A percentile compares a stretch with the other conserved stretches of the same genome.
These are phyloP conservation scores for Hesperophylax magnus DNA, from an alignment of 1,140 invertebrate species.

Conservation along the genomic window DNA sequence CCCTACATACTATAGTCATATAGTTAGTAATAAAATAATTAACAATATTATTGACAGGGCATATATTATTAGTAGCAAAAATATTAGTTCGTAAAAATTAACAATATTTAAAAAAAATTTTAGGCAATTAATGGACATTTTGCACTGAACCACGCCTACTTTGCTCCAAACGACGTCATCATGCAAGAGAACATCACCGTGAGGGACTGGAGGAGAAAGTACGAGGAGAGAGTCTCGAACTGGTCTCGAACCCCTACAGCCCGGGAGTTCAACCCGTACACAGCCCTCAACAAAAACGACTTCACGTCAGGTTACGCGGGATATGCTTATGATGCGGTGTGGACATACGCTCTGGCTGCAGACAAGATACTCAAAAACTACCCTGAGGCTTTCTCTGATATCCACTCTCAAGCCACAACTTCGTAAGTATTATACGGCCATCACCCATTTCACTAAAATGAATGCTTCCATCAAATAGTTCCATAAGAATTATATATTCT, in stretches of 20 bases:
- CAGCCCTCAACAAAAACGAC: slow-evolving; percentile 43
- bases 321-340: slow-evolving; percentile 88
- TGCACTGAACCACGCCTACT: slow-evolving; percentile 79
- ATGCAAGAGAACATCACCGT: slow-evolving; percentile 80
- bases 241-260: slow-evolving; percentile 41
- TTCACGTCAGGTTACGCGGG: slow-evolving; percentile 77
- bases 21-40: too few species aligned
- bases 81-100: too few species aligned
- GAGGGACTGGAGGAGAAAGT: slow-evolving; percentile 71
- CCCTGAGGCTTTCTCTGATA: slow-evolving; percentile 70
- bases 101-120: slow-evolving; percentile 33
- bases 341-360: slow-evolving; percentile 84
- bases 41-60: too few species aligned
- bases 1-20: too few species aligned
- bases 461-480: too few species aligned
- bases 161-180: slow-evolving; percentile 71
- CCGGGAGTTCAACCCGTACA: slow-evolving; percentile 39
- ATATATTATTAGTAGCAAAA: too few species aligned
- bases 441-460: too few species aligned
- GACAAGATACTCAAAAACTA: slow-evolving; percentile 73
- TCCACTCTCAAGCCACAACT: slow-evolving; percentile 69
- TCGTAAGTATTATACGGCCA: slow-evolving; percentile 10
- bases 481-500: too few species aligned
- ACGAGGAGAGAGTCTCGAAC: slow-evolving; percentile 59
- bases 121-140: slow-evolving; percentile 85